Evolutionary conservation across 2,113 vertebrate species (phyloP).

Genomic region (Carassius gibelio): DNA sequence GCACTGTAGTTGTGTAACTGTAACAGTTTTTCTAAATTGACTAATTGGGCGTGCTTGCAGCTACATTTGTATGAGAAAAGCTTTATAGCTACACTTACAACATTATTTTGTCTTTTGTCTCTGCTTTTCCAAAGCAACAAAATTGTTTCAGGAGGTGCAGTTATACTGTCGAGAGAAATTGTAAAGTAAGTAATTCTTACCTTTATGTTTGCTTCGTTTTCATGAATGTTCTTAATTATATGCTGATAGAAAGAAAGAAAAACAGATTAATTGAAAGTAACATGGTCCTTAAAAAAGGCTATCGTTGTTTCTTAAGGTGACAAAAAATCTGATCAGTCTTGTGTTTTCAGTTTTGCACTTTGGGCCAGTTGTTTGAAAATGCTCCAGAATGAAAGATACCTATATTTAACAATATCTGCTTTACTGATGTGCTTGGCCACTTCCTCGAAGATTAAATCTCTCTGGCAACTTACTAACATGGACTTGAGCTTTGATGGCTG

Average conservation of each 20-base stretch:
- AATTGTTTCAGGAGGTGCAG: constrained; percentile 80
- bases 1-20: constrained; percentile 47
- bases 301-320: no score
- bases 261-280: not conserved
- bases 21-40: constrained; percentile 38
- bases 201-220: constrained; percentile 47
- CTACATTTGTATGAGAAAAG: not conserved
- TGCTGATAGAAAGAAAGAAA: not conserved
- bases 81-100: constrained; percentile 49
- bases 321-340: not conserved
- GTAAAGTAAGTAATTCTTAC: constrained; percentile 76
- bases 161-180: constrained; percentile 77
- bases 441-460: not conserved
- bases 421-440: not conserved
- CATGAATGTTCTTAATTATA: constrained; percentile 33
- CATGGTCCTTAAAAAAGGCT: no score
- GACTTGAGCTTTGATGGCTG: not conserved
- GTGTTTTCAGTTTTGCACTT: constrained; percentile 51
- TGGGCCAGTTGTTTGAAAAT: constrained; percentile 53
- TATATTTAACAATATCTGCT: not conserved
- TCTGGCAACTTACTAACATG: not conserved
- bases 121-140: constrained; percentile 77
- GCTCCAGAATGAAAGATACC: constrained; percentile 8
- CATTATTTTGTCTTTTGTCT: constrained; percentile 69
- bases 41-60: not conserved